Conservation (phyloP, 2,888 invertebrate species). For the Ptilodon capucinus region DNA sequence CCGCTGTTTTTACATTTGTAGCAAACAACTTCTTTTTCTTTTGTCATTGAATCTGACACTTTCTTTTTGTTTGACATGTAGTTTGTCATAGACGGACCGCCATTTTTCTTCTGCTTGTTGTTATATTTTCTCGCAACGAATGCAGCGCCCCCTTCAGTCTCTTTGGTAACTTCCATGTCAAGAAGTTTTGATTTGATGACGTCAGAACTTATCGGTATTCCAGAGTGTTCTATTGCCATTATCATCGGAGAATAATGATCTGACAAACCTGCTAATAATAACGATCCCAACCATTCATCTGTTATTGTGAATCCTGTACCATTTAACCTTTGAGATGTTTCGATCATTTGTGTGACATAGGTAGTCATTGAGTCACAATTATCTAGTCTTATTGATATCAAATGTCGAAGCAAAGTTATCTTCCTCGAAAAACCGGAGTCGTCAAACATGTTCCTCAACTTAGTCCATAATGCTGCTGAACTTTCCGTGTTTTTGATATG, state of each 20-base stretch:
- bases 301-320: too few relatives aligned
- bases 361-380: neutral
- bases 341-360: neutral
- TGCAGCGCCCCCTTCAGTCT: neutral
- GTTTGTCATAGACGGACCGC: neutral
- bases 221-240: neutral
- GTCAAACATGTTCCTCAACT: constrained; percentile 1
- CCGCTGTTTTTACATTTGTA: constrained; percentile 2
- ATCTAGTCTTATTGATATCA: neutral
- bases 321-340: neutral
- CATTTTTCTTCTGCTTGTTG: neutral
- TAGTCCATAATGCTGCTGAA: neutral
- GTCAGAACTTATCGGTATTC: neutral
- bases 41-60: too few relatives aligned
- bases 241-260: constrained; percentile 2
- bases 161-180: neutral
- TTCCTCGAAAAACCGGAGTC: neutral
- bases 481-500: constrained; percentile 1
- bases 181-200: constrained; percentile 1
- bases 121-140: too few relatives aligned
- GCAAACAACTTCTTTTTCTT: too few relatives aligned
- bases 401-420: neutral
- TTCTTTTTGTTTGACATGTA: neutral
- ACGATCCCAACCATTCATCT: neutral
- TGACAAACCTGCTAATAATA: constrained; percentile 1